These are phyloP conservation scores for Gymnothorax reevesii DNA, from an alignment of 2,797 vertebrate species.

Conservation along the genomic window DNA sequence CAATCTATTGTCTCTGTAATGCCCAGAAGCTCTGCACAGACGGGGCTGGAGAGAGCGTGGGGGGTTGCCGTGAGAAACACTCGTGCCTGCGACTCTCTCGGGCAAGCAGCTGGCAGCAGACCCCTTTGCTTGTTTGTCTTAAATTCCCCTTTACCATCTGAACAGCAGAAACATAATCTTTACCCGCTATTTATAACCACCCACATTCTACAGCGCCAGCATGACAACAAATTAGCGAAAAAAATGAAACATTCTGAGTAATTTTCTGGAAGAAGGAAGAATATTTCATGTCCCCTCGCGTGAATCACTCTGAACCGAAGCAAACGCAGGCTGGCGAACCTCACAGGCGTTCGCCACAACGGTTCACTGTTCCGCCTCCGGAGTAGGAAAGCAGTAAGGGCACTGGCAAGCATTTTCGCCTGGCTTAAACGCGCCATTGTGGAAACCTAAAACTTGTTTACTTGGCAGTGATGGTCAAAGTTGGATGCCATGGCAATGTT, in stretches of 20 bases:
- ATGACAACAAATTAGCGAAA: not conserved
- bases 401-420: not conserved
- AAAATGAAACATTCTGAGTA: constrained; percentile 9
- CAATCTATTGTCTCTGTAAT: not conserved
- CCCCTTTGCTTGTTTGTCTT: constrained; percentile 38
- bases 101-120: constrained; percentile 27
- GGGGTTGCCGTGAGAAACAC: not conserved
- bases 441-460: not conserved
- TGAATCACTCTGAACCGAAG: constrained; percentile 50
- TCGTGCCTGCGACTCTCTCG: not conserved
- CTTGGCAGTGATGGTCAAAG: constrained; percentile 29
- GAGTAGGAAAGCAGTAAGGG: not conserved
- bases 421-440: not conserved
- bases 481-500: constrained; percentile 42
- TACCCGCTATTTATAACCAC: constrained; percentile 57
- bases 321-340: constrained; percentile 48
- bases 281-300: constrained; percentile 42
- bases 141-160: constrained; percentile 39
- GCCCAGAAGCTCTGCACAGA: not conserved
- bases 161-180: constrained; percentile 55
- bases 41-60: not conserved
- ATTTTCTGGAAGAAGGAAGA: constrained; percentile 40
- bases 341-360: not conserved
- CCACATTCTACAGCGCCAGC: constrained; percentile 36
- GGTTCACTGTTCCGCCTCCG: not conserved